Percentiles rank a stretch among this genome's conserved stretches.
These are phyloP conservation scores for Gobio occitaniae DNA, from an alignment of 2,797 vertebrate genomes.

Conservation along the genomic window DNA sequence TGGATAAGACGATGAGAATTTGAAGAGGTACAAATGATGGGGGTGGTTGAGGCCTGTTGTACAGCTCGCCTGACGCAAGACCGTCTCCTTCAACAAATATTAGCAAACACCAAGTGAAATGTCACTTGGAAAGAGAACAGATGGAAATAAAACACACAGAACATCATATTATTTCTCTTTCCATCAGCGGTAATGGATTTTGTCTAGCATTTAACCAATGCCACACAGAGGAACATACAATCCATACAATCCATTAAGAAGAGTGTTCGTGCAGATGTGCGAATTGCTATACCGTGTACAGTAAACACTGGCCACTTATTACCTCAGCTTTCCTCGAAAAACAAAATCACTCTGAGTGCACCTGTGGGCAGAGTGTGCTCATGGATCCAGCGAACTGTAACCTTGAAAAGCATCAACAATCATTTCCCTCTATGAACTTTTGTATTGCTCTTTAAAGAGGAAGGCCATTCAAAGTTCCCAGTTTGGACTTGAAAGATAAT, in stretches of 20 bases:
- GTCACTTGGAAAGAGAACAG: conserved; percentile 28
- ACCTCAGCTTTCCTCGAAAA: background rate
- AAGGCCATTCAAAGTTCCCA: background rate
- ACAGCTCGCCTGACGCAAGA: conserved; percentile 1
- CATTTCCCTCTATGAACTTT: conserved; percentile 26
- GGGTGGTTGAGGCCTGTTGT: background rate
- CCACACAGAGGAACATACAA: conserved; percentile 65
- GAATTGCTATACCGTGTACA: conserved; percentile 15
- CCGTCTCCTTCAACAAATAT: conserved; percentile 3
- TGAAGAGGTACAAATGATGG: conserved; percentile 7
- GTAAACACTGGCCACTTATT: conserved; percentile 24
- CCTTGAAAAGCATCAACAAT: conserved; percentile 34
- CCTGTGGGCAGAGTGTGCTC: conserved; percentile 7
- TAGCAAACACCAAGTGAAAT: background rate
- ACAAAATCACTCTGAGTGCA: conserved; percentile 13
- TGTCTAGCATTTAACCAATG: conserved; percentile 69
- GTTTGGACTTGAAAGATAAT: background rate
- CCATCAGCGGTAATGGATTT: conserved; percentile 67
- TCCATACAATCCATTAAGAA: conserved; percentile 69
- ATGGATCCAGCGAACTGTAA: background rate
- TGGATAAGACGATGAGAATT: conserved; percentile 20
- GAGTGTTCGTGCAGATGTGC: conserved; percentile 16
- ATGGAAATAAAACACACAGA: conserved; percentile 13
- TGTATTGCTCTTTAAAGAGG: background rate
- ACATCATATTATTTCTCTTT: background rate